Base-by-base conservation (phyloP, 2,113 vertebrate genomes). In the Merops nubicus region DNA sequence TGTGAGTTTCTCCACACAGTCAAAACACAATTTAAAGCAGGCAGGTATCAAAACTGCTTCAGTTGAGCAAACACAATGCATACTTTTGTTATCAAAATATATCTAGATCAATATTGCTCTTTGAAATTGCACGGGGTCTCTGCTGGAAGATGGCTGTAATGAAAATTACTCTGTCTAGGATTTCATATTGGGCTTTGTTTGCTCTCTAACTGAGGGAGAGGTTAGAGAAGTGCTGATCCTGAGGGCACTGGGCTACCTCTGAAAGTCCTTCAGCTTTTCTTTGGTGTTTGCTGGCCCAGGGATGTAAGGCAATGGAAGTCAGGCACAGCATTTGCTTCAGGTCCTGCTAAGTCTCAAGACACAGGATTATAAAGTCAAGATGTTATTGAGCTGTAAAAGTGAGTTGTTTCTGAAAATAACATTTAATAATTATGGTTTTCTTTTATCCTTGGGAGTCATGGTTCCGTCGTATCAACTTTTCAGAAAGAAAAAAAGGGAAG, bases 1-100 rank as follows among this genome's bases (percentile, higher is more conserved):
- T 5, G 1, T 12, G 43, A 1, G n/a, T 90, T 18, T 90, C 47
- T 78, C 65, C n/a, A 53, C 1, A 4, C 63, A 85, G 72, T 72
- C 72, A 85, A 88, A 95, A 85, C 19, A 70, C 34, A 82, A 16
- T 93, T 91, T 87, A 69, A 88, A 60, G 47, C 64, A 85, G n/a
- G 0, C 3, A 11, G 28, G 8, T 84, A 86, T 92, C 51, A 15
- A 8, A 94, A 93, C 31, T 34, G 38, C 62, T 84, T 85, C 59
- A 62, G 22, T 18, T 88, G 77, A 63, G 65, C 69, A 92, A 94
- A 90, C 31, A 65, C 31, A 75, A 56, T 26, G 21, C 25, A 26
- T 50, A 33, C 21, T 79, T 91, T 69, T 80, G 54, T 85, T 92
- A 91, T 78, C 82, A 84, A 90, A 93, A 88, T 87, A 56, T 68